phyloP scores from a whole-genome alignment of 2,113 vertebrate species.

The Ctenodactylus gundi region DNA sequence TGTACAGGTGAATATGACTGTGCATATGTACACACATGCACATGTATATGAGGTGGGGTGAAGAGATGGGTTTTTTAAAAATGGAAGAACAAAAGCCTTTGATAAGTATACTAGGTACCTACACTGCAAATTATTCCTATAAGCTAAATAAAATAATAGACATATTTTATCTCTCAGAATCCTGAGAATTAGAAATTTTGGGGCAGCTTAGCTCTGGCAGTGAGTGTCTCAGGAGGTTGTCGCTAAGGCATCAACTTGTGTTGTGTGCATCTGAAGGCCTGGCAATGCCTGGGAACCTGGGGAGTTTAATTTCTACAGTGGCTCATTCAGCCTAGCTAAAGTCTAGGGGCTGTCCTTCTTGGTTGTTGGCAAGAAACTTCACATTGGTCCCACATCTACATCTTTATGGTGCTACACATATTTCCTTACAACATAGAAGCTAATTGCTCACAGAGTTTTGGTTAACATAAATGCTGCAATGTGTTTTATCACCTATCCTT shows the following conservation, averaged over 20 bases:
- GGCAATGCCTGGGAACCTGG: background rate
- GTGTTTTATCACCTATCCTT: background rate
- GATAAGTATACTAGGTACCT: background rate
- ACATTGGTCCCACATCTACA: background rate
- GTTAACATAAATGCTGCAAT: background rate
- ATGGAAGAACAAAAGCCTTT: background rate
- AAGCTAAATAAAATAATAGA: background rate
- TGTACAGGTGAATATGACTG: background rate
- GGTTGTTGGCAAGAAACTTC: background rate
- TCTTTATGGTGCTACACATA: background rate
- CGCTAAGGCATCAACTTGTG: background rate
- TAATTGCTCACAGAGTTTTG: background rate
- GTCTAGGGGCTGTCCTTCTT: background rate
- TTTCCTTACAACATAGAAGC: background rate
- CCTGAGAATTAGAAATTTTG: background rate
- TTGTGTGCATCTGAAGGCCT: background rate
- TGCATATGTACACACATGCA: background rate
- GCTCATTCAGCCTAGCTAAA: background rate
- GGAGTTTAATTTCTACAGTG: background rate
- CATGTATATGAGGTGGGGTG: rapidly evolving
- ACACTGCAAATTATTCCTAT: background rate
- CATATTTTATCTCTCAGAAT: background rate
- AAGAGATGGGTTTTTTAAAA: background rate
- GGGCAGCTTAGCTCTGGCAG: background rate
- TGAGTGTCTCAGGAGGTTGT: background rate